Evolutionary conservation across 1,140 invertebrate genomes (phyloP), one percentile per base, ranked within the genome.

Genomic region (Drosophila pectinifera): DNA sequence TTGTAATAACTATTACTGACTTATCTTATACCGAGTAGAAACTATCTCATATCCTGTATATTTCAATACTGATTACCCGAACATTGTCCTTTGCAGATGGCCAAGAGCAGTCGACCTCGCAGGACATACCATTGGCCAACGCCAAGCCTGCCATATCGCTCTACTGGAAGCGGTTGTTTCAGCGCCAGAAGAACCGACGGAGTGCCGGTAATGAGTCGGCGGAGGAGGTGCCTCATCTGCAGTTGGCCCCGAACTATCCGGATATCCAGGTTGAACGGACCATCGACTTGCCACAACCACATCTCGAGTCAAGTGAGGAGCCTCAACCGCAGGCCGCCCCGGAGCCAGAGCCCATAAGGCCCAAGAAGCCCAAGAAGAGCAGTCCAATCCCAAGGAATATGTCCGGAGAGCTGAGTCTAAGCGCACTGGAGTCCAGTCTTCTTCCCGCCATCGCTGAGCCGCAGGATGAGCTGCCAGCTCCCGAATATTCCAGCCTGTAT

Each of bases 151-250:
- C 84, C 1, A 73, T 83, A 39, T 80, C 84, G 0, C 31, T 24
- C 38, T 80, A 84, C 53, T 89, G 85, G 84, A 89, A 89, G 49
- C 7, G 56, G 6, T 64, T 84, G 2, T 89, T 88, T 39, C 39
- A 70, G 38, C 84, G 83, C 39, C 69, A 61, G n/a, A 84, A 80
- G 34, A 14, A 8, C 13, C 62, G n/a, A 63, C 61, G 2, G 1
- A 24, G n/a, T 14, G 6, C 28, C 16, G 43, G 11, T 8, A 48
- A 39, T 8, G 41, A 54, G 22, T 4, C 36, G 13, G 39, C 22
- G n/a, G 39, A 72, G 22, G 43, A 63, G n/a, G 24, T 38, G 0
- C 53, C n/a, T 7, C 59, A 77, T 11, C 8, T 62, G 36, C 49
- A 69, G 28, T 36, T 54, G 48, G 53, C 61, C 4, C 49, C 58